These are phyloP conservation scores for Acipenser ruthenus DNA, from an alignment of 2,797 vertebrate genomes.

Conservation along the genomic window DNA sequence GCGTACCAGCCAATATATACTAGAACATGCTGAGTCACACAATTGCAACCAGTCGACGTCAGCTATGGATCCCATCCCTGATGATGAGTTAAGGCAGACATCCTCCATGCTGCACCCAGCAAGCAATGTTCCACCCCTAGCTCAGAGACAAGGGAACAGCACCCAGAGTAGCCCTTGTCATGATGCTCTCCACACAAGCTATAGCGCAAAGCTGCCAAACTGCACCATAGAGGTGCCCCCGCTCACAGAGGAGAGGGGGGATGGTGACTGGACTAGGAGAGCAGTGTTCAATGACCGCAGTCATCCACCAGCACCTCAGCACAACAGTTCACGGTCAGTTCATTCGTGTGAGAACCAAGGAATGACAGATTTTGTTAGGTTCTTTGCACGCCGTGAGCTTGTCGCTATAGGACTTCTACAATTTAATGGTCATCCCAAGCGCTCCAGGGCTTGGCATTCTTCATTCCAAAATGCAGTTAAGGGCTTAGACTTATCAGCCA, in stretches of 20 bases:
- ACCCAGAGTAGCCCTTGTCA: not conserved
- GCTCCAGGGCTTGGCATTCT: conserved; percentile 24
- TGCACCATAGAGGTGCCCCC: not conserved
- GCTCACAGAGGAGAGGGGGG: not conserved
- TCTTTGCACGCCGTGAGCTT: conserved; percentile 20
- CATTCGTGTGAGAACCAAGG: too few relatives aligned
- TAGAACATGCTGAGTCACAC: not conserved
- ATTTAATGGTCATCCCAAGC: conserved; percentile 29
- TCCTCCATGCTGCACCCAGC: not conserved
- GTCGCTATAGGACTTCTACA: conserved; percentile 23
- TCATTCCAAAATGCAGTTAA: conserved; percentile 21
- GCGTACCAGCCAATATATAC: not conserved
- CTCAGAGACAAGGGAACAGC: not conserved
- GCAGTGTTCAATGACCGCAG: not conserved
- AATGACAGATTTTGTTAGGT: conserved; percentile 25
- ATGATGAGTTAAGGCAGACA: not conserved
- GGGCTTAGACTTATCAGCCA: conserved; percentile 5
- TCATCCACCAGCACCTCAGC: too few relatives aligned
- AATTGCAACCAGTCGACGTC: not conserved
- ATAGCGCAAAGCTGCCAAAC: not conserved
- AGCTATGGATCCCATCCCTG: not conserved
- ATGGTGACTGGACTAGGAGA: not conserved
- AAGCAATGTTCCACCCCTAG: not conserved
- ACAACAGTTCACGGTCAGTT: too few relatives aligned
- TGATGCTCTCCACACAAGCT: not conserved